Evolutionary conservation across 2,888 invertebrate genomes (phyloP), one percentile per base, ranked within the genome.

Genomic region (Caenorhabditis becei): DNA sequence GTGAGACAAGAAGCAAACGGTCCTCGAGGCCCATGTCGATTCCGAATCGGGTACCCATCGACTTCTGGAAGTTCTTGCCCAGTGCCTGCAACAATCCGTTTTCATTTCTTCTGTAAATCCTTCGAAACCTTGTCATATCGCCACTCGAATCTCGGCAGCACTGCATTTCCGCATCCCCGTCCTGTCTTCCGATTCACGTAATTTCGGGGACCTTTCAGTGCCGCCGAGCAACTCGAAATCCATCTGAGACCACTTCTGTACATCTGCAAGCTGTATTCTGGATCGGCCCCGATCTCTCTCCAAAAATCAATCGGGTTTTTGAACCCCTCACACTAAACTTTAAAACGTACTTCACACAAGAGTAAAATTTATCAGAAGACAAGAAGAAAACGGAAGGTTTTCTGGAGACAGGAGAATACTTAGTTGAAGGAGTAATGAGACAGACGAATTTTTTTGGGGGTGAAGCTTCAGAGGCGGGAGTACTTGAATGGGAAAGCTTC

Each of bases 1-100:
- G 44, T 8, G 83, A 82, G 20, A 51, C 53, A 5, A 85, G 49
- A 1, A 85, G 59, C 16, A 85, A 61, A 20, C 78, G 69, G 32
- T 83, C 83, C 41, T 82, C 80, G 1, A 83, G 51, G 10, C 85
- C 85, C 75, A 80, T 74, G 41, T 83, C 85, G 47, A 74, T 77
- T 35, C 85, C 85, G 26, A 77, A 66, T 28, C 63, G 24, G 16
- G 59, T 66, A 11, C 81, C 85, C 59, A 80, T 58, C 23, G 65
- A 32, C 51, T 79, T 77, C 62, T 85, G 85, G 54, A 85, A 85
- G 35, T 28, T 58, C 26, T 63, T 79, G 11, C 85, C 85, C 4
- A 78, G 18, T 0, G 83, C 77, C 69, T 77, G 47, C 44, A 69
- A 47, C 20, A 10, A 35, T 44, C 11, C n/a, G 47, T 47, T 49